Evolutionary conservation across 2,113 vertebrate genomes (phyloP).

Genomic region (Eptesicus fuscus): DNA sequence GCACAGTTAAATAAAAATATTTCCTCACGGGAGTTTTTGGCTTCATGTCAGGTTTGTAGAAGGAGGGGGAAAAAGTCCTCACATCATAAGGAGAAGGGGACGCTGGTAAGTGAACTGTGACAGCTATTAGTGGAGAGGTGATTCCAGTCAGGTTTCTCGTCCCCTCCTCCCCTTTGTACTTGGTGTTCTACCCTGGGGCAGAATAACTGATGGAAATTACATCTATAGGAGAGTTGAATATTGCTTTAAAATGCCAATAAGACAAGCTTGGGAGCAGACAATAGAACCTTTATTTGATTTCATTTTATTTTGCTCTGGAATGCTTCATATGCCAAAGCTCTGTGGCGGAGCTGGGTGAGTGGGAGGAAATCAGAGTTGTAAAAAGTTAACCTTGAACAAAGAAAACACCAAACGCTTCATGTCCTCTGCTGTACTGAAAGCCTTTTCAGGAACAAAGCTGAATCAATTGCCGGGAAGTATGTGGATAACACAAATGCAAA

Average conservation of each 20-base stretch:
- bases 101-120: not conserved
- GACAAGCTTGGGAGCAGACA: conserved; percentile 59
- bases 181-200: conserved; percentile 31
- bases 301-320: conserved; percentile 59
- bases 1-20: conserved; percentile 57
- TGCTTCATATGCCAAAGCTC: conserved; percentile 35
- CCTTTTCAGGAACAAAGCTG: conserved; percentile 25
- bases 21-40: conserved; percentile 53
- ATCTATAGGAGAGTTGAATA: not conserved
- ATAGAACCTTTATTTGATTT: conserved; percentile 55
- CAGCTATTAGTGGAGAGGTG: not conserved
- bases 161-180: not conserved
- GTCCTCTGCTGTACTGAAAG: not conserved
- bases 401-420: conserved; percentile 4
- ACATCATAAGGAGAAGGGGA: not conserved
- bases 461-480: not conserved
- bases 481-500: not conserved
- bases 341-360: not conserved
- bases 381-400: conserved; percentile 59
- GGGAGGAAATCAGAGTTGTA: conserved; percentile 46
- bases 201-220: conserved; percentile 61
- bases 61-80: not conserved
- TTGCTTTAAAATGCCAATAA: conserved; percentile 64
- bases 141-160: conserved; percentile 2
- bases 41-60: conserved; percentile 48